phyloP scores from a whole-genome alignment of 2,888 invertebrate genomes.

The Agrotis exclamationis region DNA sequence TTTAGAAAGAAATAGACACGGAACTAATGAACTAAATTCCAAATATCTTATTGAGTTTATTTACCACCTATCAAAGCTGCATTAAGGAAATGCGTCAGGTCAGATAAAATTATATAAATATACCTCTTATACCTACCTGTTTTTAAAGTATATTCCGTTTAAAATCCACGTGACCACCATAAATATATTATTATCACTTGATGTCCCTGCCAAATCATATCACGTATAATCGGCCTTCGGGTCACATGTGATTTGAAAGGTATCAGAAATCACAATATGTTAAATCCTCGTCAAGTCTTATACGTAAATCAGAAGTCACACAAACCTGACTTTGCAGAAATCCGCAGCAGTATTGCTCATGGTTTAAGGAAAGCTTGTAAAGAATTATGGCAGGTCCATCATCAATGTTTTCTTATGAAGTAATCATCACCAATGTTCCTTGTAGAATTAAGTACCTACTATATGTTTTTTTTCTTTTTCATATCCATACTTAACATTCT shows the following conservation, averaged over 20 bases:
- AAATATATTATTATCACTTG: constrained; percentile 34
- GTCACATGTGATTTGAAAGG: constrained; percentile 21
- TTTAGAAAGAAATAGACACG: constrained; percentile 21
- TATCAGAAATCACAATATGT: constrained; percentile 7
- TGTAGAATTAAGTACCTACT: too few relatives aligned
- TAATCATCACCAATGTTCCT: background rate
- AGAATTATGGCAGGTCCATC: background rate
- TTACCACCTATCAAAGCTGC: background rate
- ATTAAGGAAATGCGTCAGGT: background rate
- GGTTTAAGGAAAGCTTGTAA: background rate
- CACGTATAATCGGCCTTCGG: constrained; percentile 39
- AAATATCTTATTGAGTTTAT: constrained; percentile 10
- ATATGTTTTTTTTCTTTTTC: too few relatives aligned
- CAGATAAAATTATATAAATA: background rate
- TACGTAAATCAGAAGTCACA: background rate
- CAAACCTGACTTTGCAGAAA: background rate
- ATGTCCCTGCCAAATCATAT: constrained; percentile 50
- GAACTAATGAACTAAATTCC: constrained; percentile 14
- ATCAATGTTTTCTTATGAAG: background rate
- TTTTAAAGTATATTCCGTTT: constrained; percentile 3
- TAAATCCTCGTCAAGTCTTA: background rate
- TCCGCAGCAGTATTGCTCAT: background rate
- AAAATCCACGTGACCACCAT: constrained; percentile 33
- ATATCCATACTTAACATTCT: too few relatives aligned
- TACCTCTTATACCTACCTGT: background rate